Evolutionary conservation across 2,888 invertebrate species (phyloP), one percentile per base, ranked within the genome.

Genomic region (Meiosimyza platycephala): DNA sequence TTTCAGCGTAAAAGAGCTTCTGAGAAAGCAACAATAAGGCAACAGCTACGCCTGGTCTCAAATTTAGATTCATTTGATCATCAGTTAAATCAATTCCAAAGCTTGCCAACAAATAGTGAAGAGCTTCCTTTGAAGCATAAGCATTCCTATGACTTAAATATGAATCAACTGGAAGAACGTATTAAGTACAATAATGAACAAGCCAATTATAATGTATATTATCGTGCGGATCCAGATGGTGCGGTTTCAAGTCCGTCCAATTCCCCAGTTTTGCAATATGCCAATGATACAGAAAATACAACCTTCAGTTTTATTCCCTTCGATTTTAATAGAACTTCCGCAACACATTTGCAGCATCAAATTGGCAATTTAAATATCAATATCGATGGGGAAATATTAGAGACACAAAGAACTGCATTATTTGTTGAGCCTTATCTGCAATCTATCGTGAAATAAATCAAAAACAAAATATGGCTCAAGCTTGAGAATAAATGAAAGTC

Each of bases 1-100:
- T 95, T 95, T 85, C 95, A 95, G 85, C 90, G 92, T 76, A 95
- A 95, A 86, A 89, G 95, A 59, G 94, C 94, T 52, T 87, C 92
- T 76, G 93, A 93, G 86, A 93, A 93, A 84, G 93, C 93, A 0
- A 91, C 88, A 77, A 93, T 94, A 75, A 88, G 94, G 47, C 93
- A 94, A 78, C 94, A 94, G 84, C 86, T 94, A 77, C 87, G 93
- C 60, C 87, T 94, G 28, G 93, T 92, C 80, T 92, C 91, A 67
- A 90, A 92, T 80, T 72, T 72, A 22, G 74, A 90, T 80, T 86
- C 86, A 64, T 71, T 71, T 52, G 73, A 74, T 62, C 85, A 88
- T 55, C 86, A 86, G 60, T 71, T 71, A 50, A 72, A 74, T 62
- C 85, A 88, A 55, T 90, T 89, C 84, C 87, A 89, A 78, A 92